These are phyloP conservation scores for Zaprionus camerounensis DNA, from an alignment of 1,140 invertebrate species.

Conservation along the genomic window DNA sequence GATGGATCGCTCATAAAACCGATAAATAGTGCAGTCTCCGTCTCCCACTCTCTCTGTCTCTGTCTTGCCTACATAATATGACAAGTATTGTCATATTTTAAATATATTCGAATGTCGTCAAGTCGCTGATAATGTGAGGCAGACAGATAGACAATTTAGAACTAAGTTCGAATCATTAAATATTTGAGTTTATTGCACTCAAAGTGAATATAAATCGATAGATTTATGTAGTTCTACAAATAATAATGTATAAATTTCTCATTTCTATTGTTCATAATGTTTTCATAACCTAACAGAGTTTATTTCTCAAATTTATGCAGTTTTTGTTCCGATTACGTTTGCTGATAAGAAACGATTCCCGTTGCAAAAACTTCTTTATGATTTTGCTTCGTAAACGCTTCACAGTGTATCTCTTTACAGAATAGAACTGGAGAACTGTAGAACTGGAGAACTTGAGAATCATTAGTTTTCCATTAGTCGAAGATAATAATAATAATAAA, in stretches of 20 bases:
- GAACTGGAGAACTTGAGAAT: neutral
- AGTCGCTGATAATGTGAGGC: neutral
- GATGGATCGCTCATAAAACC: conserved; percentile 4
- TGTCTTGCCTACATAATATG: neutral
- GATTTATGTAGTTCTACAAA: neutral
- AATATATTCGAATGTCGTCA: neutral
- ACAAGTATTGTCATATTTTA: neutral
- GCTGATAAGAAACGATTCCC: too few species aligned
- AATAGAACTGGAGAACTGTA: neutral
- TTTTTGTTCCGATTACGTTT: too few species aligned
- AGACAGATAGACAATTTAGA: neutral
- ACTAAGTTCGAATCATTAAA: neutral
- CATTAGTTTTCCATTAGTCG: conserved; percentile 11
- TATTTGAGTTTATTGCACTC: neutral
- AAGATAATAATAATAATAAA: conserved; percentile 17
- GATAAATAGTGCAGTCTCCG: conserved; percentile 8
- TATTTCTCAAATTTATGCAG: too few species aligned
- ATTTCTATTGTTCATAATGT: neutral
- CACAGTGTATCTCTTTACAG: neutral
- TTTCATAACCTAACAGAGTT: too few species aligned
- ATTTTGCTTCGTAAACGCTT: too few species aligned
- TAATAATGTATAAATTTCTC: neutral
- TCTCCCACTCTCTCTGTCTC: neutral
- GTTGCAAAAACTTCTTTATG: too few species aligned
- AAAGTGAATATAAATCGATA: neutral